These are phyloP conservation scores for Peromyscus eremicus DNA, from an alignment of 2,797 vertebrate genomes.

Conservation along the genomic window DNA sequence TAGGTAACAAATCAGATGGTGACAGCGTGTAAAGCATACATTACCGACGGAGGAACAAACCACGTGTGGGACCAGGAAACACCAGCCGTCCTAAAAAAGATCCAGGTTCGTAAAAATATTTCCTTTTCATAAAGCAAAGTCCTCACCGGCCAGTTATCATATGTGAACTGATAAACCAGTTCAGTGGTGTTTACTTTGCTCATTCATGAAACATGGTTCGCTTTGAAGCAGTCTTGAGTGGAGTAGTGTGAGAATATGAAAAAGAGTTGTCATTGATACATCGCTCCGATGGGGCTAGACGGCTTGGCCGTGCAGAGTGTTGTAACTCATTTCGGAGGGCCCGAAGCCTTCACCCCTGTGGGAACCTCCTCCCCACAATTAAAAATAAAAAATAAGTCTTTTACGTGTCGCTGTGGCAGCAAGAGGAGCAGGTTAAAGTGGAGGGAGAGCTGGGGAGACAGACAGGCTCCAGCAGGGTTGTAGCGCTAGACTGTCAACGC, in stretches of 20 bases:
- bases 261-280: constrained; percentile 48
- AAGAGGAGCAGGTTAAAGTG: constrained; percentile 94
- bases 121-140: constrained; percentile 58
- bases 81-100: constrained; percentile 88
- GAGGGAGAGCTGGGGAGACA: constrained; percentile 96
- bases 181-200: neutral
- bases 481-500: constrained; percentile 92
- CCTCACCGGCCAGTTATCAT: neutral
- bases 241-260: neutral
- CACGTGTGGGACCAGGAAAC: constrained; percentile 92
- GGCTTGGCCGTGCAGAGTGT: too few species aligned
- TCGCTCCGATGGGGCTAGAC: constrained; percentile 86
- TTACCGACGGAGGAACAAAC: constrained; percentile 89
- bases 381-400: neutral
- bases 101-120: constrained; percentile 87
- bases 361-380: too few species aligned
- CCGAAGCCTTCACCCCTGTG: neutral
- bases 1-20: constrained; percentile 95
- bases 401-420: constrained; percentile 88
- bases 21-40: constrained; percentile 90
- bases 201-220: neutral
- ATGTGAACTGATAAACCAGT: too few species aligned
- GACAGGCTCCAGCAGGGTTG: constrained; percentile 93
- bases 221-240: neutral
- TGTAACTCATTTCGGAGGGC: neutral